Percentiles rank a stretch among this genome's conserved stretches.
These are phyloP conservation scores for Brachionus paranguensis DNA, from an alignment of 1,140 invertebrate species.

Conservation along the genomic window DNA sequence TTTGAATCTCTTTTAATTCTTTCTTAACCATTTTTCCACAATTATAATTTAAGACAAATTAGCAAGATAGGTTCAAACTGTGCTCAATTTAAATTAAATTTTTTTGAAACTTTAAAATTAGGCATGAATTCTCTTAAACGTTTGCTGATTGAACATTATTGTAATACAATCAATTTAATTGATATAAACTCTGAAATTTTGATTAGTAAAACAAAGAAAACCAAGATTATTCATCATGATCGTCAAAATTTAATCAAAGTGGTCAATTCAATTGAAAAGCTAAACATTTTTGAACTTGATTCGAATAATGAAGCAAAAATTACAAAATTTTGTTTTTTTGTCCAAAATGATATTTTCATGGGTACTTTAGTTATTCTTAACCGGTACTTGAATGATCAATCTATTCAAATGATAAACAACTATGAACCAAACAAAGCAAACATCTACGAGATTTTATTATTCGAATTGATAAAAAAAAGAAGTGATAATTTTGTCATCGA, in stretches of 20 bases:
- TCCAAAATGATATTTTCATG: background rate
- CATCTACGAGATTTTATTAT: background rate
- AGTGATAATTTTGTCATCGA: background rate
- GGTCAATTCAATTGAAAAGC: background rate
- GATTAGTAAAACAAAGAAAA: background rate
- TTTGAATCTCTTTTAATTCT: too few species aligned
- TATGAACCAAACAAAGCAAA: background rate
- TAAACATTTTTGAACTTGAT: background rate
- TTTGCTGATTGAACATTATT: background rate
- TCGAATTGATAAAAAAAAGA: background rate
- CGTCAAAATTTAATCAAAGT: background rate
- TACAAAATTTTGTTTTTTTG: background rate
- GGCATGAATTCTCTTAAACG: background rate
- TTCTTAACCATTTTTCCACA: background rate
- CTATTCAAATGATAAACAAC: background rate
- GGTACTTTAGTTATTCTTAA: background rate
- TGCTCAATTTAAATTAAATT: background rate
- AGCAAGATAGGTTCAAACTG: background rate
- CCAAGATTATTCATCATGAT: background rate
- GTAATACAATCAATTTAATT: background rate
- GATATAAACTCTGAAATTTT: background rate
- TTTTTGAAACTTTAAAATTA: background rate
- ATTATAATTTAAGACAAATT: background rate
- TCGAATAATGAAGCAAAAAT: background rate
- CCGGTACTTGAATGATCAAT: background rate